These are phyloP conservation scores for Drosophila hamatofila DNA, from an alignment of 2,888 invertebrate species.

Conservation along the genomic window DNA sequence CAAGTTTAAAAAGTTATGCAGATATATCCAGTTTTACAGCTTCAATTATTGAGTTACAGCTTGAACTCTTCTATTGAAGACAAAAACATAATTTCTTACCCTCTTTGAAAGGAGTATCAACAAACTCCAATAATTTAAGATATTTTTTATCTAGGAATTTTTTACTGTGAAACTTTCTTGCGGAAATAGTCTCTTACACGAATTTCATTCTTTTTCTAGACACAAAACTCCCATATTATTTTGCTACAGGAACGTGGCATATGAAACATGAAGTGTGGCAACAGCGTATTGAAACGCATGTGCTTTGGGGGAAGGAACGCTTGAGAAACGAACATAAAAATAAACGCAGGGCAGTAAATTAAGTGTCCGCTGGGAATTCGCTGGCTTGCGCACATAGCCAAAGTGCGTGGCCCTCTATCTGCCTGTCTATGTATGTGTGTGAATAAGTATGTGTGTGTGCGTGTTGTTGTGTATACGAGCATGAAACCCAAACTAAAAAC, in stretches of 20 bases:
- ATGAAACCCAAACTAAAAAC: slow-evolving; percentile 37
- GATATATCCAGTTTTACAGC: too few relatives aligned
- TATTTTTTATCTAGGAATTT: too few relatives aligned
- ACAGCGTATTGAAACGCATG: slow-evolving; percentile 43
- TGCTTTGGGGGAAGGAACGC: slow-evolving; percentile 32
- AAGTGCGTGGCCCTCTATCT: slow-evolving; percentile 39
- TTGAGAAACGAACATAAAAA: slow-evolving; percentile 65
- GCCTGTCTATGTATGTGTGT: slow-evolving; percentile 12
- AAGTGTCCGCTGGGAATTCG: slow-evolving; percentile 78
- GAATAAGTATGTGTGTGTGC: slow-evolving; percentile 10
- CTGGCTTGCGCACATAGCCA: slow-evolving; percentile 27
- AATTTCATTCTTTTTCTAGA: background rate
- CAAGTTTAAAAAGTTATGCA: too few relatives aligned
- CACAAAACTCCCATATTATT: background rate
- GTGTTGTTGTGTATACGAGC: slow-evolving; percentile 11
- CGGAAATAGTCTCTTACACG: too few relatives aligned
- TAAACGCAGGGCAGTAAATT: slow-evolving; percentile 70
- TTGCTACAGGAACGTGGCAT: slow-evolving; percentile 7
- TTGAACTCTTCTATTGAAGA: too few relatives aligned
- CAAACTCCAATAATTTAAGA: too few relatives aligned
- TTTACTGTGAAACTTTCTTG: too few relatives aligned
- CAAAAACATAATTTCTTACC: too few relatives aligned
- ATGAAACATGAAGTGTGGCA: slow-evolving; percentile 56
- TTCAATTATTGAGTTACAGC: too few relatives aligned
- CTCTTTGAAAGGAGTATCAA: too few relatives aligned